phyloP scores from a whole-genome alignment of 2,888 invertebrate species.

The Gymnocheta viridis region DNA sequence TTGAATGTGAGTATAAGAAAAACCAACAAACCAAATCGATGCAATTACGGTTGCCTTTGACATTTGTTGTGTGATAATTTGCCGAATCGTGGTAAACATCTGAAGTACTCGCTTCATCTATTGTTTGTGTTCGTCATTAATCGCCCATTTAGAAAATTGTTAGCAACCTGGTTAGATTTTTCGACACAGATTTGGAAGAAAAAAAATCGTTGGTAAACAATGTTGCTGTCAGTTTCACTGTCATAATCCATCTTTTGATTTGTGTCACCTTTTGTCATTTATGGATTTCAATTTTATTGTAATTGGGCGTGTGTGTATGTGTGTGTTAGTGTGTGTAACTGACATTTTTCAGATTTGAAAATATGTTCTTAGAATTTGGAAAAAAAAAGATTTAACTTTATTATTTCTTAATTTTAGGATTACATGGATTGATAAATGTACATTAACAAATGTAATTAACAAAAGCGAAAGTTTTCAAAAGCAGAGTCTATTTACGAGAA shows the following conservation, averaged over 20 bases:
- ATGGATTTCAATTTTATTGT: slow-evolving; percentile 7
- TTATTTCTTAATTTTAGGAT: slow-evolving; percentile 13
- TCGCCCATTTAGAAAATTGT: slow-evolving; percentile 60
- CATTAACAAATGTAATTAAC: not conserved
- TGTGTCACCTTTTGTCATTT: slow-evolving; percentile 51
- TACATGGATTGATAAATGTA: not conserved
- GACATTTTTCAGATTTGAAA: slow-evolving; percentile 2
- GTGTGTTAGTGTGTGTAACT: slow-evolving; percentile 6
- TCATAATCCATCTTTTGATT: slow-evolving; percentile 55
- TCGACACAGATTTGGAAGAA: not conserved
- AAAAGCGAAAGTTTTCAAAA: slow-evolving; percentile 20
- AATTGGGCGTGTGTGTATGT: not conserved
- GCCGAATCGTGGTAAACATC: slow-evolving; percentile 21
- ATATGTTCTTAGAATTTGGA: not conserved
- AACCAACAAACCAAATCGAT: slow-evolving; percentile 17
- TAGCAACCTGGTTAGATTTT: slow-evolving; percentile 41
- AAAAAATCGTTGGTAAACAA: not conserved
- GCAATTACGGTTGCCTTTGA: slow-evolving; percentile 42
- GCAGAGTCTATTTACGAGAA: not conserved
- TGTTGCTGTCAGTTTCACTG: slow-evolving; percentile 52
- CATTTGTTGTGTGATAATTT: slow-evolving; percentile 63
- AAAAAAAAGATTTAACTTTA: not conserved
- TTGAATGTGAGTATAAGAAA: not conserved
- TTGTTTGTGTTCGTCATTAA: slow-evolving; percentile 54
- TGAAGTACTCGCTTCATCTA: slow-evolving; percentile 1